Evolutionary conservation across 1,140 invertebrate genomes (phyloP).

Genomic region (Drosophila micromelanica): DNA sequence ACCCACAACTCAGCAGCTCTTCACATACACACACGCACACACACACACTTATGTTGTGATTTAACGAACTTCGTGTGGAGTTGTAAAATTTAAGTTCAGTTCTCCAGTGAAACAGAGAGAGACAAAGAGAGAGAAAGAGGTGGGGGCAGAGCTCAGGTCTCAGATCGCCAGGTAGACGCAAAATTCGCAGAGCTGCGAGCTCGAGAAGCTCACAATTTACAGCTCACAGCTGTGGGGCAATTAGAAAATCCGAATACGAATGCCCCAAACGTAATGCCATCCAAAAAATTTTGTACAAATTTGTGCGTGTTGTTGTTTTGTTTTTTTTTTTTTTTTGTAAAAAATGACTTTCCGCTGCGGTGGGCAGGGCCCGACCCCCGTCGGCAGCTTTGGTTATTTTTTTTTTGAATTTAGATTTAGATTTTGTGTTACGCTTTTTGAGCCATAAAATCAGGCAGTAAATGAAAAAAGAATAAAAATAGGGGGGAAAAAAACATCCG

Average conservation of each 20-base stretch:
- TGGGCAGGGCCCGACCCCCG: conserved; percentile 45
- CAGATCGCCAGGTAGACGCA: conserved; percentile 27
- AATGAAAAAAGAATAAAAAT: conserved; percentile 47
- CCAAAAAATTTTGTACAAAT: conserved; percentile 14
- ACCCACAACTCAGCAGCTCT: conserved; percentile 25
- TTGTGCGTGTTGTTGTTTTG: conserved; percentile 17
- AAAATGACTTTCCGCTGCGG: conserved; percentile 80
- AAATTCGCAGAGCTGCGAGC: conserved; percentile 40
- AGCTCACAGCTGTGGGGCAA: conserved; percentile 35
- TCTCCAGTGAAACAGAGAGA: conserved; percentile 5
- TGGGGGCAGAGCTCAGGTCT: not conserved
- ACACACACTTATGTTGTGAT: conserved; percentile 12
- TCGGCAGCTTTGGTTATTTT: conserved; percentile 35
- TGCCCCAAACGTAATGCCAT: conserved; percentile 22
- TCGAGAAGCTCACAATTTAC: conserved; percentile 18
- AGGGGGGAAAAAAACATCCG: conserved; percentile 24
- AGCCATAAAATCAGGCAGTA: conserved; percentile 72
- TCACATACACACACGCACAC: conserved; percentile 7
- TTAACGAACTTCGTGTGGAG: conserved; percentile 43
- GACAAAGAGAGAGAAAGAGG: not conserved
- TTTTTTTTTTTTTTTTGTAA: conserved; percentile 15
- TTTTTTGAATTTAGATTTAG: conserved; percentile 45
- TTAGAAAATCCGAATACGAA: conserved; percentile 44
- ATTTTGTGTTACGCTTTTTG: conserved; percentile 74
- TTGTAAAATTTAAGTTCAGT: conserved; percentile 49